These are phyloP conservation scores for Pseudomyrmex sp. DNA, from an alignment of 1,140 invertebrate species.

Conservation along the genomic window DNA sequence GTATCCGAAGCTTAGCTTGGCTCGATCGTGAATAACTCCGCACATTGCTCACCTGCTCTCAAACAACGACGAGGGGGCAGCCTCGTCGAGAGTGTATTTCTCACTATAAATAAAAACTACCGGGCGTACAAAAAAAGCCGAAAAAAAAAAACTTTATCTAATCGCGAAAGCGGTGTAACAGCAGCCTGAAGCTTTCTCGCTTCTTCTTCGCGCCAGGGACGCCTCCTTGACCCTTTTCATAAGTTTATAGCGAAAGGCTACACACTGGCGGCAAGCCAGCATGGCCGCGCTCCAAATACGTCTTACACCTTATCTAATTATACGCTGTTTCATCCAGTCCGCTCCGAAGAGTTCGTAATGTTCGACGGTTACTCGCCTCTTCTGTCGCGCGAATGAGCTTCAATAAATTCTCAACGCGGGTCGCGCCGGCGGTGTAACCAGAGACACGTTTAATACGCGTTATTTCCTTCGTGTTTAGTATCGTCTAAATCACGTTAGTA, in stretches of 20 bases:
- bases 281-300: slow-evolving; percentile 84
- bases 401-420: slow-evolving; percentile 76
- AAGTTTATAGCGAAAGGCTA: slow-evolving; percentile 75
- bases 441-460: not conserved
- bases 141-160: slow-evolving; percentile 17
- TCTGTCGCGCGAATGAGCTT: slow-evolving; percentile 71
- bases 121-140: not conserved
- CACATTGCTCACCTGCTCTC: slow-evolving; percentile 13
- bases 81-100: too few species aligned
- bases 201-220: slow-evolving; percentile 71
- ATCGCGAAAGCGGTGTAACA: slow-evolving; percentile 61
- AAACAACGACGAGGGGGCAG: not conserved
- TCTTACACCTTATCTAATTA: slow-evolving; percentile 85
- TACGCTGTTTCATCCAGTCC: slow-evolving; percentile 82
- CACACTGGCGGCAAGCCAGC: slow-evolving; percentile 81
- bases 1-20: slow-evolving; percentile 54
- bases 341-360: slow-evolving; percentile 79
- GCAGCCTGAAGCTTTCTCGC: slow-evolving; percentile 66
- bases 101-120: too few species aligned
- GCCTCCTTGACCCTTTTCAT: slow-evolving; percentile 73
- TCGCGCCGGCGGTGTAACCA: slow-evolving; percentile 1
- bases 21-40: slow-evolving; percentile 47
- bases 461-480: too few species aligned
- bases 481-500: not conserved
- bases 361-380: slow-evolving; percentile 80